Evolutionary conservation across 2,113 vertebrate genomes (phyloP).

Genomic region (Podarcis raffonei): DNA sequence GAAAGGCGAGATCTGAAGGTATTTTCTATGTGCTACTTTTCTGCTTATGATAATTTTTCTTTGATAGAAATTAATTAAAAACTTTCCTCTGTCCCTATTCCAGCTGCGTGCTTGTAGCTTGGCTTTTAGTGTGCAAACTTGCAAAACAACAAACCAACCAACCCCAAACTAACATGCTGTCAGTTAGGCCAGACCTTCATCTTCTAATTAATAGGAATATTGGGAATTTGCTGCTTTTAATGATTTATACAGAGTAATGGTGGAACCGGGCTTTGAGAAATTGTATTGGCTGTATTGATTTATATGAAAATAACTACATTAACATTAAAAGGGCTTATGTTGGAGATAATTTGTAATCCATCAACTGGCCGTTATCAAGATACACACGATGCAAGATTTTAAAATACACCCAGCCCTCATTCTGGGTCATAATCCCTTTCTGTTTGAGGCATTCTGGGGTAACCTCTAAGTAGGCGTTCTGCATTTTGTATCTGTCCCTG

Average conservation of each 20-base stretch:
- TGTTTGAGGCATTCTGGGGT: not conserved
- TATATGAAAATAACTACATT: not conserved
- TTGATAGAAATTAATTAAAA: constrained; percentile 64
- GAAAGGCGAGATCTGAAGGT: constrained; percentile 99
- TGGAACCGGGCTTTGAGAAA: constrained; percentile 40
- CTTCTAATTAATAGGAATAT: constrained; percentile 23
- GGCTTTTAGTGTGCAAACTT: constrained; percentile 72
- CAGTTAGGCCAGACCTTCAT: constrained; percentile 57
- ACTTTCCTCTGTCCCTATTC: constrained; percentile 66
- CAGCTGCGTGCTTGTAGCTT: constrained; percentile 77
- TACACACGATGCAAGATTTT: not conserved
- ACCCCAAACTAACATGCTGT: constrained; percentile 58
- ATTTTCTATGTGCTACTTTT: constrained; percentile 85
- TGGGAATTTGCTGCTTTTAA: constrained; percentile 16
- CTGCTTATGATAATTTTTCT: constrained; percentile 72
- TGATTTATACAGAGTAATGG: constrained; percentile 20
- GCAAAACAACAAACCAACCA: constrained; percentile 47
- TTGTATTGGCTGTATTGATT: too few species aligned
- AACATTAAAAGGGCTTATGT: not conserved
- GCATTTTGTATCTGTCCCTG: not conserved
- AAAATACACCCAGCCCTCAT: not conserved
- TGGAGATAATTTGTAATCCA: not conserved
- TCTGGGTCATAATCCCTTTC: not conserved
- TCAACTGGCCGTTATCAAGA: not conserved
- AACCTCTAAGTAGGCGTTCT: not conserved